Evolutionary conservation across 2,113 vertebrate species (phyloP).

Genomic region (Toxostoma redivivum): DNA sequence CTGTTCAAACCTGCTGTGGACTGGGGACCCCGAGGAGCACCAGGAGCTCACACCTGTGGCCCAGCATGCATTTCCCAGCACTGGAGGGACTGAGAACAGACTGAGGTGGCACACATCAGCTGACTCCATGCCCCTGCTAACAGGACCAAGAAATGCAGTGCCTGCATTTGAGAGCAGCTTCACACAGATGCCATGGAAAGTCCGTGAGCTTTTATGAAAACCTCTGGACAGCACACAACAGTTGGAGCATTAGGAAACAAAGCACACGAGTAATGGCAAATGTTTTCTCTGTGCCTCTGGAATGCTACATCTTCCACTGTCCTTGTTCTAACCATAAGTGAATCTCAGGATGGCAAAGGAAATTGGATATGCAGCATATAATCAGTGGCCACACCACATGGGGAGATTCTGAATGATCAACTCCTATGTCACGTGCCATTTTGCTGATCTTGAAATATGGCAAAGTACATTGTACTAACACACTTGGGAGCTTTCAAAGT

Average conservation of each 20-base stretch:
- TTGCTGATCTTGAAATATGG: neutral
- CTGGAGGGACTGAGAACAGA: too few relatives aligned
- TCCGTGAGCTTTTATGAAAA: neutral
- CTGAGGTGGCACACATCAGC: neutral
- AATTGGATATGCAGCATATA: neutral
- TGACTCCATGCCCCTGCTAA: neutral
- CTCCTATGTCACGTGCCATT: neutral
- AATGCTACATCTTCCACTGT: neutral
- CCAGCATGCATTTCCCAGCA: too few relatives aligned
- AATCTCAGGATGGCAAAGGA: neutral
- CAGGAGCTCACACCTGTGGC: too few relatives aligned
- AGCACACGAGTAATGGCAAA: neutral
- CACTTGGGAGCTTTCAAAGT: neutral
- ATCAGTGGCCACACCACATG: neutral
- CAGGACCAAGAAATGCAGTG: neutral
- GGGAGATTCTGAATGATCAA: neutral
- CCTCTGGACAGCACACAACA: neutral
- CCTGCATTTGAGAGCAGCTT: neutral
- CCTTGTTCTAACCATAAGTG: rapidly evolving
- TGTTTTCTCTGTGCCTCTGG: neutral
- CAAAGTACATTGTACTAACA: neutral
- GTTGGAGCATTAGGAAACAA: neutral
- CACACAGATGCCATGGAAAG: neutral
- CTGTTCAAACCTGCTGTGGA: too few relatives aligned
- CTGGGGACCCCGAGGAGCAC: too few relatives aligned